phyloP scores from a whole-genome alignment of 2,797 vertebrate species.

The Salarias fasciatus region DNA sequence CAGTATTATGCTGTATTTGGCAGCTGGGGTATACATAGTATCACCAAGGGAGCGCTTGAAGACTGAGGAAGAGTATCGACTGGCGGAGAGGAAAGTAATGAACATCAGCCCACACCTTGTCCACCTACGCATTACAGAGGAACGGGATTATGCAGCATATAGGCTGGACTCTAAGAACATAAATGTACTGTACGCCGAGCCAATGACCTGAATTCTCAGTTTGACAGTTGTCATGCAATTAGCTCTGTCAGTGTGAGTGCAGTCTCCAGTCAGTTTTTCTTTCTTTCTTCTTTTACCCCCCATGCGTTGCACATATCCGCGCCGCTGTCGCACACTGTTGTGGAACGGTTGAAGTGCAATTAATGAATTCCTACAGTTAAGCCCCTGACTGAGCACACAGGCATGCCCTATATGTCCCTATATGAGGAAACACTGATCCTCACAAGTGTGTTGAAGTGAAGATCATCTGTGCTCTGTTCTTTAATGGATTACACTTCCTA shows the following conservation, averaged over 20 bases:
- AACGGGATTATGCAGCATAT: constrained; percentile 59
- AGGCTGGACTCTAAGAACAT: constrained; percentile 61
- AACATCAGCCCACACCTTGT: constrained; percentile 77
- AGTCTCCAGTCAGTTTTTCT: constrained; percentile 28
- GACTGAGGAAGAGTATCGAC: constrained; percentile 63
- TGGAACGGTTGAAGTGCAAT: constrained; percentile 27
- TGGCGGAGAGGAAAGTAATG: constrained; percentile 69
- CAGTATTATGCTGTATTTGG: constrained; percentile 55
- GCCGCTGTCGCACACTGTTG: constrained; percentile 15
- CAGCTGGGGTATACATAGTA: constrained; percentile 67
- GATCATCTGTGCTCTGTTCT: background rate
- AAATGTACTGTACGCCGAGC: constrained; percentile 54
- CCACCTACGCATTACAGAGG: constrained; percentile 68
- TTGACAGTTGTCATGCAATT: constrained; percentile 63
- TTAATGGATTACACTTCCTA: background rate
- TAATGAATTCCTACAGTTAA: constrained; percentile 18
- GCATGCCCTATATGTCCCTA: constrained; percentile 5
- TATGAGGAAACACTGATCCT: background rate
- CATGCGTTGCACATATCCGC: constrained; percentile 23
- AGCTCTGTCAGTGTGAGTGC: constrained; percentile 46
- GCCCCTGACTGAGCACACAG: constrained; percentile 5
- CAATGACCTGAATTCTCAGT: constrained; percentile 64
- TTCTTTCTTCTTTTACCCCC: background rate
- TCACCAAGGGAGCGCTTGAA: constrained; percentile 57
- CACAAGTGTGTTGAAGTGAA: constrained; percentile 12